Percentiles rank a stretch among this genome's conserved stretches.
These are phyloP conservation scores for Anoplius nigerrimus DNA, from an alignment of 2,888 invertebrate genomes.

Conservation along the genomic window DNA sequence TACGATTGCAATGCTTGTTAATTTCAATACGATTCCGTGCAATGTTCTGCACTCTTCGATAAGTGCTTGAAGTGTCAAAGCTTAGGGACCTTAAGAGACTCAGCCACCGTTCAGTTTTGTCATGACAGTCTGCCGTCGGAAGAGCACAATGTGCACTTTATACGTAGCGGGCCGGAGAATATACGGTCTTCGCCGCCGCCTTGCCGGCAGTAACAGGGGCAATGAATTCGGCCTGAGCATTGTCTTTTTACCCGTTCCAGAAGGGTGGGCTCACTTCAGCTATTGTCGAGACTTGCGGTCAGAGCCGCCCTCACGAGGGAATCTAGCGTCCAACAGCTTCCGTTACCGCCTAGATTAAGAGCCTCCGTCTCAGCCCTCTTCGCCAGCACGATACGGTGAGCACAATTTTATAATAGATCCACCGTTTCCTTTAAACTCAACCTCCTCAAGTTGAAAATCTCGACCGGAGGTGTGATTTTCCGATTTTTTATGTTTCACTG, in stretches of 20 bases:
- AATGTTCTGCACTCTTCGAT: too few relatives aligned
- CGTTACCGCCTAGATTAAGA: constrained; percentile 91
- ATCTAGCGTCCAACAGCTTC: constrained; percentile 85
- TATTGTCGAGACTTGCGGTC: constrained; percentile 89
- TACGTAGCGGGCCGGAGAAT: not conserved
- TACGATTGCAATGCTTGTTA: too few relatives aligned
- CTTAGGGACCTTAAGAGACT: too few relatives aligned
- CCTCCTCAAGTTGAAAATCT: too few relatives aligned
- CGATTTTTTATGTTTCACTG: too few relatives aligned
- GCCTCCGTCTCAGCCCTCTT: constrained; percentile 91
- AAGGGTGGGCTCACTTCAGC: constrained; percentile 91
- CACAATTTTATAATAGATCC: too few relatives aligned
- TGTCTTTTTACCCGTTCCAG: constrained; percentile 70
- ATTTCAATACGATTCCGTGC: too few relatives aligned
- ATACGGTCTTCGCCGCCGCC: not conserved
- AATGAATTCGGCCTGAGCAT: not conserved
- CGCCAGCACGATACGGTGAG: constrained; percentile 87
- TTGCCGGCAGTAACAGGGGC: not conserved
- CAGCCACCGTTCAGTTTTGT: too few relatives aligned
- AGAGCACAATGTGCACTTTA: not conserved
- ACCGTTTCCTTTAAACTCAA: not conserved
- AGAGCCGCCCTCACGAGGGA: constrained; percentile 86
- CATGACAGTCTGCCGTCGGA: not conserved
- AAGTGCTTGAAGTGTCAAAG: too few relatives aligned
- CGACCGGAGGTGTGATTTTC: too few relatives aligned